Percentiles rank a stretch among this genome's conserved stretches.
These are phyloP conservation scores for Vireo altiloquus DNA, from an alignment of 2,113 vertebrate genomes.

Conservation along the genomic window DNA sequence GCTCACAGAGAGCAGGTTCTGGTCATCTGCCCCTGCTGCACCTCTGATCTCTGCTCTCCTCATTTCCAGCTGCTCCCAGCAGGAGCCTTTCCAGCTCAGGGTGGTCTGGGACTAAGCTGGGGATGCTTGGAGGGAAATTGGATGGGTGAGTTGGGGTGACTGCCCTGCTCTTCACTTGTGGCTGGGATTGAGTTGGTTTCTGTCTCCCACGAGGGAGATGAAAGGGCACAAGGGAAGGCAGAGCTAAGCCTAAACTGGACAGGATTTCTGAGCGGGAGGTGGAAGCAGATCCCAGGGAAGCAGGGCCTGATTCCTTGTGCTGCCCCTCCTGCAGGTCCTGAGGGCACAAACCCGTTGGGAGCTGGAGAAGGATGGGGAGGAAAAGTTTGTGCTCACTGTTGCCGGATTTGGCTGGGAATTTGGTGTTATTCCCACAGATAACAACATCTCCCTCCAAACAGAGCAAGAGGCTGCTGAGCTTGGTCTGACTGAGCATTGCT, in stretches of 20 bases:
- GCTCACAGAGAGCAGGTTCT: accelerated
- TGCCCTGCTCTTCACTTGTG: accelerated
- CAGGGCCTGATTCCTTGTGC: not conserved
- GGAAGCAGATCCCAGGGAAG: not conserved
- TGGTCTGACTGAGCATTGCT: not conserved
- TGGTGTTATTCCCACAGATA: not conserved
- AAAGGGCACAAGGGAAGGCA: not conserved
- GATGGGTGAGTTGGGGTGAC: not conserved
- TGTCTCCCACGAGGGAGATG: not conserved
- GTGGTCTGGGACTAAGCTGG: not conserved
- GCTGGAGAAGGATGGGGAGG: not conserved
- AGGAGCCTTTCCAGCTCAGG: not conserved
- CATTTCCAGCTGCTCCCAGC: not conserved
- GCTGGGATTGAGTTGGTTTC: not conserved
- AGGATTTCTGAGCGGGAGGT: not conserved
- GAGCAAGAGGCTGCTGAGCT: not conserved
- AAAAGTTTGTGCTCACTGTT: no score
- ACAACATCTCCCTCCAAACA: not conserved
- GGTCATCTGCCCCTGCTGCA: not conserved
- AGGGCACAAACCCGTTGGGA: not conserved
- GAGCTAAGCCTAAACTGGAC: not conserved
- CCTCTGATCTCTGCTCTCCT: not conserved
- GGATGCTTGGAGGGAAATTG: not conserved
- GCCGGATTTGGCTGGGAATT: not conserved
- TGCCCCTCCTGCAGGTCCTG: not conserved